Conservation (phyloP, 2,797 vertebrate species). For the Rhinatrema bivittatum region DNA sequence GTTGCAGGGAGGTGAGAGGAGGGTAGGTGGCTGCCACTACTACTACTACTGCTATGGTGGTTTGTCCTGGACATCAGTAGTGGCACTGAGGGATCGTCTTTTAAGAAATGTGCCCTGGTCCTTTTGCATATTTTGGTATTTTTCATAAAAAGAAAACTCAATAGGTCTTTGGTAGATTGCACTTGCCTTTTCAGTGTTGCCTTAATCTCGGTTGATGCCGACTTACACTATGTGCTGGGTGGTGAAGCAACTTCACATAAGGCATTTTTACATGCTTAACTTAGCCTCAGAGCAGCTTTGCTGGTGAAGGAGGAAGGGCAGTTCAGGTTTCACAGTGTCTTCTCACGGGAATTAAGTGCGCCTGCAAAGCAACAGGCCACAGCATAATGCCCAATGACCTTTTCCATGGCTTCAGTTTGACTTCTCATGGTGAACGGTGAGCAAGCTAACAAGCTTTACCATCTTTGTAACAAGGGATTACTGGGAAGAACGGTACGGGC, state of each 20-base stretch:
- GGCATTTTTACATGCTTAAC: slow-evolving; percentile 56
- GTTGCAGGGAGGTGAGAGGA: background rate
- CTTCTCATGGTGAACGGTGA: slow-evolving; percentile 70
- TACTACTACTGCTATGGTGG: no score
- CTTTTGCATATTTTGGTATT: no score
- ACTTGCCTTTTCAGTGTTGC: slow-evolving; percentile 42
- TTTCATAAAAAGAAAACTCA: slow-evolving; percentile 29
- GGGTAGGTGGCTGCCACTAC: background rate
- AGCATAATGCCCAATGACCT: slow-evolving; percentile 68
- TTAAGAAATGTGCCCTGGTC: no score
- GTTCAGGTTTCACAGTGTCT: slow-evolving; percentile 62
- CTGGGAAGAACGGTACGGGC: slow-evolving; percentile 45
- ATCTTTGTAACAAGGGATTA: slow-evolving; percentile 66
- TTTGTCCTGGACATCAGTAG: no score
- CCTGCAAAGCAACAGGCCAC: slow-evolving; percentile 60
- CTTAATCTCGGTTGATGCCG: background rate
- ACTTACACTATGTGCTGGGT: background rate
- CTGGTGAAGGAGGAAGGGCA: slow-evolving; percentile 53
- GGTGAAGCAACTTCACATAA: slow-evolving; percentile 59
- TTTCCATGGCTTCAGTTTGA: slow-evolving; percentile 66
- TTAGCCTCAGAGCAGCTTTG: slow-evolving; percentile 41
- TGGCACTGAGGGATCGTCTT: no score
- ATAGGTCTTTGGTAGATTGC: slow-evolving; percentile 57
- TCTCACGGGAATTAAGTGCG: slow-evolving; percentile 64
- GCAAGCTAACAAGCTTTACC: slow-evolving; percentile 70